phyloP scores from a whole-genome alignment of 2,797 vertebrate species.

The Falco naumanni region DNA sequence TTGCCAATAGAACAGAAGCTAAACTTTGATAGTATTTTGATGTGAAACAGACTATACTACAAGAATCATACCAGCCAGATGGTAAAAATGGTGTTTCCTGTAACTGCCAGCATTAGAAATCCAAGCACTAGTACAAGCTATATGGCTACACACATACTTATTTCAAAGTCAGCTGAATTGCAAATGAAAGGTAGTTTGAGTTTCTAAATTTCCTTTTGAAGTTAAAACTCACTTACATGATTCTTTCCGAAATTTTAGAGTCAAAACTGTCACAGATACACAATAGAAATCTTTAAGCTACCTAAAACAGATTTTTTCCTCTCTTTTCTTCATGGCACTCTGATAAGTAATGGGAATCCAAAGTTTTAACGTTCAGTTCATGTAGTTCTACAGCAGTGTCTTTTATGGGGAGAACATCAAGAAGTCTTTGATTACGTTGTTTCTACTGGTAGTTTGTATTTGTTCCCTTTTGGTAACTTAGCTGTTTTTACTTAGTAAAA shows the following conservation, averaged over 20 bases:
- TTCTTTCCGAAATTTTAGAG: constrained; percentile 6
- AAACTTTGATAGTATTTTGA: constrained; percentile 53
- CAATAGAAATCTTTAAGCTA: background rate
- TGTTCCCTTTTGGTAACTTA: background rate
- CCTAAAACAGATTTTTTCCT: background rate
- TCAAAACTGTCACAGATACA: background rate
- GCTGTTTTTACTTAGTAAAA: constrained; percentile 11
- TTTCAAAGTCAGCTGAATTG: background rate
- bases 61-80: constrained; percentile 54
- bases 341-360: background rate
- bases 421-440: background rate
- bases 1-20: constrained; percentile 40
- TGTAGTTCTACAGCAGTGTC: background rate
- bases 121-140: background rate
- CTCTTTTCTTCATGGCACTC: background rate
- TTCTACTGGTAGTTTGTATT: background rate
- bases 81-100: constrained; percentile 30
- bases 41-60: background rate
- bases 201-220: background rate
- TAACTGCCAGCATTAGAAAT: constrained; percentile 20
- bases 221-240: background rate
- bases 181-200: background rate
- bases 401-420: background rate
- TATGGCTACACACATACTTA: constrained; percentile 3
- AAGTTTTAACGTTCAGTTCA: background rate